Evolutionary conservation across 1,140 invertebrate genomes (phyloP), one percentile per base, ranked within the genome.

Genomic region (Acromyrmex charruanus): DNA sequence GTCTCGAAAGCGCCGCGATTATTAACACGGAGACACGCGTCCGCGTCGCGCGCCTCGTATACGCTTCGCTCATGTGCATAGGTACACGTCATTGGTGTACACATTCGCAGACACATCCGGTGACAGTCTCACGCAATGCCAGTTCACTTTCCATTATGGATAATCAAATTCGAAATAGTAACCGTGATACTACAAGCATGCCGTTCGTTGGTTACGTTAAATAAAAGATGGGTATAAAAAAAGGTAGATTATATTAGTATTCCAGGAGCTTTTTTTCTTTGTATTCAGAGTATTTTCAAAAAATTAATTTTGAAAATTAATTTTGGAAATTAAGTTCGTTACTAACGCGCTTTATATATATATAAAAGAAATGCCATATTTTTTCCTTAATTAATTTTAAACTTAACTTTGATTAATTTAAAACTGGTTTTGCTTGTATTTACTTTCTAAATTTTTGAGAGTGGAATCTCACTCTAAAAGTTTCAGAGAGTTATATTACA

Each of bases 11-110:
- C 69, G 59, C 86, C 63, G 87, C 89, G 91, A 92, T 93, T 92
- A 93, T 93, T 92, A 93, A 93, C 91, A 87, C 81, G 82, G 77
- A 69, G 85, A 91, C 77, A 88, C 88, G 89, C 69, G 87, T 84
- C 53, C 35, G 6, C 66, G 35, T 71, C 68, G 49, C 53, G 58
- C 77, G 49, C 21, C 55, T 44, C 63, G 16, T 49, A 28, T n/a
- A 6, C 53, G 35, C 21, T 44, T 28, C 12, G 6, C 80, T 61
- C 71, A 21, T 75, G 80, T 51, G 53, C 55, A 14, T 84, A 25
- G 25, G 80, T 49, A 72, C 68, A 14, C 68, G 55, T 74, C 80
- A 74, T 82, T 28, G 80, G 80, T 74, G 49, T 68, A 82, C 25
- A 82, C 39, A 21, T 82, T 35, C 53, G 68, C 68, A 59, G 80